Evolutionary conservation across 2,113 vertebrate genomes (phyloP), one percentile per base, ranked within the genome.

Genomic region (Choloepus hoffmanni): DNA sequence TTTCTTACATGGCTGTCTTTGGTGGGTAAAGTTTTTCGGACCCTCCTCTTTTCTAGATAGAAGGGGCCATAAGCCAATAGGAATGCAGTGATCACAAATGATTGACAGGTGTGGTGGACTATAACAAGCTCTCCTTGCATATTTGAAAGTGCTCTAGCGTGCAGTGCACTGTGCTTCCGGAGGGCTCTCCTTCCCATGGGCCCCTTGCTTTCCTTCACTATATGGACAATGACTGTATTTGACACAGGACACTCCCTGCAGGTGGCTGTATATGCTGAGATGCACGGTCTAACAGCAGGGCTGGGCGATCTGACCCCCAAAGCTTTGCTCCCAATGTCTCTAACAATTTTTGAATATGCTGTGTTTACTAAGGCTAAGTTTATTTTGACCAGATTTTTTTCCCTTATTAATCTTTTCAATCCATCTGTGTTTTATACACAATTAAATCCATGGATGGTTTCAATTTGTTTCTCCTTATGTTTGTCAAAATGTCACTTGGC

Each of bases 381-480:
- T 76, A 60, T 88, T 96, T 85, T 89, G 53, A 19, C 36, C 40
- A 53, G 40, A 70, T 84, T 40, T 72, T 88, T 65, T 84, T 82
- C n/a, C 13, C 43, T 53, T 95, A 24, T 82, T 76, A 82, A 84
- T 87, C 82, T 85, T 88, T 91, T 91, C 92, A 76, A 67, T 77
- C 58, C 92, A 76, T 94, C 90, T 95, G 92, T 85, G 30, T 85
- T 86, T 88, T 84, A 45, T 72, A 73, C 93, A 73, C 91, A 92
- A 79, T 90, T 65, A 74, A 53, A 55, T 28, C 55, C 36, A 21
- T 53, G 43, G 33, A 45, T 65, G 43, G 60, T 30, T 88, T 85
- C 43, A 58, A 60, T 76, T 76, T 95, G 67, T 70, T 93, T 93
- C 78, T 85, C 43, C 81, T 74, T 63, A 58, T 43, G 40, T 58